Conservation (phyloP, 2,888 invertebrate species). For the Aspidapion aeneum region DNA sequence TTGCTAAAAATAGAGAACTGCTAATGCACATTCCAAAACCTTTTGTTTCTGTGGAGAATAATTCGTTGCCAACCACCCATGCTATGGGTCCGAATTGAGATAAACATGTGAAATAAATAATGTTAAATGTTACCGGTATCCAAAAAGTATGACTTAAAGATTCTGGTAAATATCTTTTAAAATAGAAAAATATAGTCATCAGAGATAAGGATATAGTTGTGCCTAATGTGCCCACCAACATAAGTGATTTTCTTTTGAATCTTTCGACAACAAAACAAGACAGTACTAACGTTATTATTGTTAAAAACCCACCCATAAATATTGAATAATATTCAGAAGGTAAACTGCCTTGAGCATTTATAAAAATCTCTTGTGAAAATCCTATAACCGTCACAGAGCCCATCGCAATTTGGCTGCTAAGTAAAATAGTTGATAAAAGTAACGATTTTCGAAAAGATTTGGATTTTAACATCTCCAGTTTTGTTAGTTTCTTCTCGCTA, state of each 20-base stretch:
- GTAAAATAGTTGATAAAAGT: background rate
- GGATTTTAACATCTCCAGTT: background rate
- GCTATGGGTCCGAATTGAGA: background rate
- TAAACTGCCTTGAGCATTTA: background rate
- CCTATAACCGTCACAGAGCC: background rate
- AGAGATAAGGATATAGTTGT: background rate
- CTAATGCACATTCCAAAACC: background rate
- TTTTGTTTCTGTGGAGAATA: background rate
- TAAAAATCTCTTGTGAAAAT: background rate
- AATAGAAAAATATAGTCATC: background rate
- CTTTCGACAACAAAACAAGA: background rate
- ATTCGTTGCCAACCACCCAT: background rate
- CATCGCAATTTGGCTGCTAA: background rate
- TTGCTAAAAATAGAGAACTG: background rate
- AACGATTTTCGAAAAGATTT: background rate
- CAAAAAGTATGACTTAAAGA: background rate
- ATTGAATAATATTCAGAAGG: background rate
- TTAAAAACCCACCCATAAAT: background rate
- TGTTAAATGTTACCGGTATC: background rate
- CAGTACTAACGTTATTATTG: background rate
- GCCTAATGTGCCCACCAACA: background rate
- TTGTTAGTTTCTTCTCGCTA: background rate
- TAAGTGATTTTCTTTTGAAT: background rate
- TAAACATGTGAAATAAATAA: background rate
- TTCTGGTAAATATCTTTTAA: background rate